Conservation (phyloP, 2,888 invertebrate genomes). For the Boloria euphrosyne region DNA sequence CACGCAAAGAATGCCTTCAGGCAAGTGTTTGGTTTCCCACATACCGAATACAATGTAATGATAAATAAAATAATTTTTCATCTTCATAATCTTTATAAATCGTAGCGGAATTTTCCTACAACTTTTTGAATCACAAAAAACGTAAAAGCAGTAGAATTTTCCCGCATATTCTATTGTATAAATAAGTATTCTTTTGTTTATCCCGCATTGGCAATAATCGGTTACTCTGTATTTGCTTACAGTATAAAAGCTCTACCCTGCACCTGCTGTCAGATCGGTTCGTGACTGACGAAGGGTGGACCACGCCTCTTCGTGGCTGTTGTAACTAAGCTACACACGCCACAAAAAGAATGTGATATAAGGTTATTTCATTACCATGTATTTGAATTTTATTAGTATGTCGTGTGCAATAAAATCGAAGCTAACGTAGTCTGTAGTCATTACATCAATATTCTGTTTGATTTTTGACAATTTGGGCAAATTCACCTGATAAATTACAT, state of each 20-base stretch:
- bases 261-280: conserved; percentile 26
- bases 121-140: background rate
- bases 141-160: background rate
- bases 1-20: conserved; percentile 15
- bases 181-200: conserved; percentile 1
- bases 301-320: conserved; percentile 26
- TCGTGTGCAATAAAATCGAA: conserved; percentile 26
- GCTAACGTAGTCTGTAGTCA: background rate
- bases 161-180: background rate
- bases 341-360: conserved; percentile 19
- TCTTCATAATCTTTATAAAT: too few species aligned
- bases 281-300: conserved; percentile 24
- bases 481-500: too few species aligned
- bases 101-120: too few species aligned
- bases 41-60: background rate
- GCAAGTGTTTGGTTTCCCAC: background rate
- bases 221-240: too few species aligned
- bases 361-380: conserved; percentile 21
- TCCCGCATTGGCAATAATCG: background rate
- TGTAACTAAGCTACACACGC: conserved; percentile 25
- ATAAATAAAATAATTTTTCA: too few species aligned
- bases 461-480: background rate
- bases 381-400: conserved; percentile 26
- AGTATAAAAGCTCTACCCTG: background rate
- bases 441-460: background rate